Base-by-base conservation (phyloP, 2,888 invertebrate species). In the Octodonta nipae region DNA sequence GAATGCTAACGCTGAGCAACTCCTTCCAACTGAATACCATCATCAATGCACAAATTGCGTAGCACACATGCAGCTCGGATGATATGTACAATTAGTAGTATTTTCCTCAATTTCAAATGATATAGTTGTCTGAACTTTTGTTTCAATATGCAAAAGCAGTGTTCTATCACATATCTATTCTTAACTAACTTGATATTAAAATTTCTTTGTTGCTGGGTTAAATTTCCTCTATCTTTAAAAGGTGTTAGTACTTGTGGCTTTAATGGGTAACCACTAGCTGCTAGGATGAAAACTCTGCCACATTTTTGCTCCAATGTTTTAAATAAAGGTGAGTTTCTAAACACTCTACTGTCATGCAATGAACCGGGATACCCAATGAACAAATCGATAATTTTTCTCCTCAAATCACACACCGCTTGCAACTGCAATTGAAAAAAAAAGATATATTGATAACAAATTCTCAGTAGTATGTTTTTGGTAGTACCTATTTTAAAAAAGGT, bases 201-300 rank as follows among this genome's bases (percentile, higher is more conserved):
- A 15, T 32, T 36, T 15, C 13, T 33, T 27, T 44, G 38, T 7
- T 15, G 20, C 11, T 32, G 11, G 6, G 35, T 37, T 16, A 43
- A 27, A 13, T 41, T 29, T 12, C 42, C 38, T 27, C 37, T 33
- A 24, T 40, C 41, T 35, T 33, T 40, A 26, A 26, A 40, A 15
- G 41, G 39, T 2, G 37, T 40, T 15, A 41, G 13, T 32, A 40
- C 27, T 10, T 32, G 26, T n/a, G 17, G 16, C 12, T 7, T 6
- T 6, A 6, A 20, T 20, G n/a, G 20, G 20, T 20, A 20, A 7
- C 20, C 20, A 20, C 20, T 20, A 22, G 39, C 41, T n/a, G 32
- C 41, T 11, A 36, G 13, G 13, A 42, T 15, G 26, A 28, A 37
- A 17, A 17, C 26, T 11, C 26, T 30, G 26, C 36, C 38, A 26